Base-by-base conservation (phyloP, 2,888 invertebrate species). In the Leucophora obtusa region DNA sequence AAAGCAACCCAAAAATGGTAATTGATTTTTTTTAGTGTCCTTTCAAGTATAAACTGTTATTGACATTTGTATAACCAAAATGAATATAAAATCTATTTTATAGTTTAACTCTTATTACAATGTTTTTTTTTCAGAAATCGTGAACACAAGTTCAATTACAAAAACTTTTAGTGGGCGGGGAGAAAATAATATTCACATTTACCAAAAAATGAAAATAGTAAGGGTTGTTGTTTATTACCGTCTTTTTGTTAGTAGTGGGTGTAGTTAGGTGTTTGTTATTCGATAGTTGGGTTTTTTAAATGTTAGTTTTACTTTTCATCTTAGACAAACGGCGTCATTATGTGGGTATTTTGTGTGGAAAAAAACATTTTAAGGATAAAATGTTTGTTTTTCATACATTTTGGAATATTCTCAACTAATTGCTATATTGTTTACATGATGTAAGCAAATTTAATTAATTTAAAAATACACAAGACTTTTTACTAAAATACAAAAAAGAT, bases 91-190 rank as follows among this genome's bases (percentile, higher is more conserved):
- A 5, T n/a, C 43, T 47, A 38, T 10, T n/a, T 35, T 8, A 35
- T 5, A 14, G 43, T 14, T 2, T 43, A 43, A 43, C 14, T 43
- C 14, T 43, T n/a, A 24, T 1, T 24, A n/a, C 8, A 58, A 33
- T 58, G 28, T n/a, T 11, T 15, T 54, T 21, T 33, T 35, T 3
- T 35, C 43, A 62, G 38, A 63, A 72, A 54, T 56, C 21, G 8
- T 54, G 47, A 63, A 72, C 72, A 3, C 65, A 72, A 63, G 72
- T 72, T 72, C 63, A 56, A 56, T 50, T 50, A 35, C 3, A 65
- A 18, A 58, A 73, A 58, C 14, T 47, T 69, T 54, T 71, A 47
- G 17, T 35, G 63, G 14, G 21, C 33, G 56, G 18, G 10, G 28
- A 33, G 21, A 38, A 28, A 28, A 28, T 56, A 43, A 4, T 11